Percentiles rank a stretch among this genome's conserved stretches.
These are phyloP conservation scores for Australoheros facetus DNA, from an alignment of 2,797 vertebrate species.

Conservation along the genomic window DNA sequence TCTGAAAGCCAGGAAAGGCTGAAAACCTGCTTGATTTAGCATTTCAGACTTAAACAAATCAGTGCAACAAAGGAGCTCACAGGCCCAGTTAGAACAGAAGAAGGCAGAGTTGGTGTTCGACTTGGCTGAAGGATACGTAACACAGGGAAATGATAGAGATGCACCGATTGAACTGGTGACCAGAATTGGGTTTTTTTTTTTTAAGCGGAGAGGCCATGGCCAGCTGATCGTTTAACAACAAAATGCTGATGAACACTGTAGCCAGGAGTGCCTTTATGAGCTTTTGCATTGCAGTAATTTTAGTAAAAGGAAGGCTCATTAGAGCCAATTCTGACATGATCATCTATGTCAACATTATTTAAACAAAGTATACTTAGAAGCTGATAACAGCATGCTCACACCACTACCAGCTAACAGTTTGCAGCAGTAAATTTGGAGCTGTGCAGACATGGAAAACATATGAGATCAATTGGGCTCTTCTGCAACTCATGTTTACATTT, in stretches of 20 bases:
- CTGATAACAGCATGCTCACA: not conserved
- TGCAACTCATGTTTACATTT: not conserved
- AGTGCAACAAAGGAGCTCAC: not conserved
- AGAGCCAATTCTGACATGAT: not conserved
- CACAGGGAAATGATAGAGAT: not conserved
- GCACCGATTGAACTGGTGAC: not conserved
- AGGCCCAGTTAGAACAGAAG: not conserved
- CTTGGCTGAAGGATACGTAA: not conserved
- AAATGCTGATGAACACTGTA: not conserved
- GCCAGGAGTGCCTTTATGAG: not conserved
- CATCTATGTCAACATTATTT: not conserved
- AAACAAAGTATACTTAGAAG: not conserved
- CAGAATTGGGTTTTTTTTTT: accelerated
- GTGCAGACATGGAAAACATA: not conserved
- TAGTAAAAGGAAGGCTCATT: not conserved
- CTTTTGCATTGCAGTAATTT: not conserved
- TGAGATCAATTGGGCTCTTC: not conserved
- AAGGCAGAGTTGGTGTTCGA: not conserved
- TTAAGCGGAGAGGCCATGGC: not conserved
- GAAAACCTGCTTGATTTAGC: not conserved
- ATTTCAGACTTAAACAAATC: constrained; percentile 10
- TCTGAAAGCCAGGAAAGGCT: not conserved
- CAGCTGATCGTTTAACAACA: not conserved
- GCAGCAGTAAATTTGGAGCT: not conserved
- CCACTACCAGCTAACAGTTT: not conserved